Conservation (phyloP, 2,113 vertebrate species). For the Pipa parva region DNA sequence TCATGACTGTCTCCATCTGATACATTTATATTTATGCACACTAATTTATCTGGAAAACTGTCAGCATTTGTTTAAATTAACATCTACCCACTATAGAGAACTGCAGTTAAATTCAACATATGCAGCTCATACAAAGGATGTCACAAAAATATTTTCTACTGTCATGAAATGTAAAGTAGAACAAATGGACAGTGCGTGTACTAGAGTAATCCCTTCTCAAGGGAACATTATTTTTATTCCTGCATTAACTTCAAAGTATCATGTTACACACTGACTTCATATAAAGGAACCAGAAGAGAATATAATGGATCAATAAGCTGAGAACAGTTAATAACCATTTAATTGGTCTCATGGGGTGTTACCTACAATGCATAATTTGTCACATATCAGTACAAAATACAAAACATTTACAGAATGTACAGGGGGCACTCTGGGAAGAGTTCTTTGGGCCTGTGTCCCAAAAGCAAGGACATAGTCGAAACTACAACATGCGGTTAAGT, state of each 20-base stretch:
- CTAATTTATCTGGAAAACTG: too few relatives aligned
- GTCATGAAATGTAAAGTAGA: too few relatives aligned
- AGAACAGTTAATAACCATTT: neutral
- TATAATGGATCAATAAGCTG: neutral
- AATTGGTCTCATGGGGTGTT: slow-evolving; percentile 21
- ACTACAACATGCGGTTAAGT: too few relatives aligned
- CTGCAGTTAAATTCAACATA: neutral
- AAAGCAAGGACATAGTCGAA: too few relatives aligned
- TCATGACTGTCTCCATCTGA: too few relatives aligned
- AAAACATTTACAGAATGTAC: slow-evolving; percentile 11
- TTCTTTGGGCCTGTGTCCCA: too few relatives aligned
- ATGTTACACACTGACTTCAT: neutral
- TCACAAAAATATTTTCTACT: too few relatives aligned
- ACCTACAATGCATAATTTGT: neutral
- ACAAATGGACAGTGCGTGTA: too few relatives aligned
- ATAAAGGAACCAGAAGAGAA: neutral
- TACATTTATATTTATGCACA: too few relatives aligned
- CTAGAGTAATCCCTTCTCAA: neutral
- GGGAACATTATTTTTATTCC: slow-evolving; percentile 6
- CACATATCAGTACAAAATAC: slow-evolving; percentile 11
- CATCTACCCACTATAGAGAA: too few relatives aligned
- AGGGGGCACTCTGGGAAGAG: neutral
- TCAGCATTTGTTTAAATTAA: too few relatives aligned
- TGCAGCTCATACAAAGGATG: too few relatives aligned
- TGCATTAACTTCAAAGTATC: neutral